Evolutionary conservation across 2,113 vertebrate species (phyloP).

Genomic region (Atherinomorus stipes): DNA sequence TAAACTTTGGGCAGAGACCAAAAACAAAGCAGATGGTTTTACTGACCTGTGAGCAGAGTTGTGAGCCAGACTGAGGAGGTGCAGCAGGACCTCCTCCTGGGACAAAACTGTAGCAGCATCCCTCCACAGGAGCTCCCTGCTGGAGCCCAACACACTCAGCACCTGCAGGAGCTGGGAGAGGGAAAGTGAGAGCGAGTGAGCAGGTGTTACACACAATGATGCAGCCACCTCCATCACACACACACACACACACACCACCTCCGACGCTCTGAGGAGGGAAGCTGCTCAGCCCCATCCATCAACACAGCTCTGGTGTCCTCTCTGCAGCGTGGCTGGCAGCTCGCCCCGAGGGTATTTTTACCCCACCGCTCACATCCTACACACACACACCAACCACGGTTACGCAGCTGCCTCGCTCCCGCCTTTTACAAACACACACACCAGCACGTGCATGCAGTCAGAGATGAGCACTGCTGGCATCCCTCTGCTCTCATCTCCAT

Average conservation of each 20-base stretch:
- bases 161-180: constrained; percentile 86
- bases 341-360: constrained; percentile 67
- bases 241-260: neutral
- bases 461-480: neutral
- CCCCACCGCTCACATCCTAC: constrained; percentile 63
- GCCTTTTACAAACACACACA: neutral
- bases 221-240: neutral
- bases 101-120: constrained; percentile 76
- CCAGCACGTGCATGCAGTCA: neutral
- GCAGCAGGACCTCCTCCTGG: constrained; percentile 82
- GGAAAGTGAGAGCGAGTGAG: neutral
- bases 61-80: constrained; percentile 83
- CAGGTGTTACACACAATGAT: constrained; percentile 13
- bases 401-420: constrained; percentile 59
- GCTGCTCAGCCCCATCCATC: constrained; percentile 43
- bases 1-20: too few relatives aligned
- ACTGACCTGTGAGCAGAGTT: constrained; percentile 85
- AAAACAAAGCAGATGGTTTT: neutral
- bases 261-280: constrained; percentile 7
- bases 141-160: constrained; percentile 82
- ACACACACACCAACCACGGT: constrained; percentile 58
- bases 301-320: constrained; percentile 71
- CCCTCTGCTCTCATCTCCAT: neutral
- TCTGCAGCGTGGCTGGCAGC: constrained; percentile 53
- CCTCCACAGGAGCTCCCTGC: constrained; percentile 79